Base-by-base conservation (phyloP, 2,888 invertebrate species). In the Aporophyla nigra region DNA sequence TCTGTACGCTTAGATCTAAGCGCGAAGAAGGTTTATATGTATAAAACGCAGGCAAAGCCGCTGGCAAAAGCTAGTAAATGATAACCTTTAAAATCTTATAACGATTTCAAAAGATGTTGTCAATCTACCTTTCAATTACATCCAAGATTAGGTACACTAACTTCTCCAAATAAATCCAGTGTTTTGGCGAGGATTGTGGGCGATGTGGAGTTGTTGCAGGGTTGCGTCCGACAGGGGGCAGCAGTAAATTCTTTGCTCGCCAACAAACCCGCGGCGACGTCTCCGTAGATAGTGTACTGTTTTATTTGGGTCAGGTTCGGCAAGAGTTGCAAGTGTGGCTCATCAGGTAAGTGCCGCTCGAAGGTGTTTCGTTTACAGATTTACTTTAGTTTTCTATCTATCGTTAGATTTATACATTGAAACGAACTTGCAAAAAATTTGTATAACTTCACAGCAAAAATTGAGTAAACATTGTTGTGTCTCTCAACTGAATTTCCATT, bases 291-390 rank as follows among this genome's bases (percentile, higher is more conserved):
- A 90, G 88, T 76, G 78, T 88, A 80, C 82, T 92, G 90, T 90
- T 94, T 93, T 94, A 95, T 94, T 93, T 93, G 92, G 94, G 95
- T 94, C 94, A 93, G 92, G 88, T 88, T 90, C 86, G 84, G 85
- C 58, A 85, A 84, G 86, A 86, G 87, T 68, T 82, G 88, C 89
- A 85, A 88, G 87, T 87, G 85, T 33, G 33, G 33, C 33, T 33
- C 33, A 33, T 33, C 33, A 33, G 33, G 3, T 33, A 33, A 33
- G 33, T 33, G 33, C 33, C 33, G 68, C 63, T 67, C 33, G 58
- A 70, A 76, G 70, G 76, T 78, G 70, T 86, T 83, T 80, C 59
- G 58, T 77, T 84, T 81, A 77, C 3, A 65, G 33, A 33, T 33
- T 33, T 33, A 33, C 33, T 33, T 33, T 33, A 33, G 33, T 33